Percentiles rank a stretch among this genome's conserved stretches.
These are phyloP conservation scores for Cuniculus paca DNA, from an alignment of 2,797 vertebrate genomes.

Conservation along the genomic window DNA sequence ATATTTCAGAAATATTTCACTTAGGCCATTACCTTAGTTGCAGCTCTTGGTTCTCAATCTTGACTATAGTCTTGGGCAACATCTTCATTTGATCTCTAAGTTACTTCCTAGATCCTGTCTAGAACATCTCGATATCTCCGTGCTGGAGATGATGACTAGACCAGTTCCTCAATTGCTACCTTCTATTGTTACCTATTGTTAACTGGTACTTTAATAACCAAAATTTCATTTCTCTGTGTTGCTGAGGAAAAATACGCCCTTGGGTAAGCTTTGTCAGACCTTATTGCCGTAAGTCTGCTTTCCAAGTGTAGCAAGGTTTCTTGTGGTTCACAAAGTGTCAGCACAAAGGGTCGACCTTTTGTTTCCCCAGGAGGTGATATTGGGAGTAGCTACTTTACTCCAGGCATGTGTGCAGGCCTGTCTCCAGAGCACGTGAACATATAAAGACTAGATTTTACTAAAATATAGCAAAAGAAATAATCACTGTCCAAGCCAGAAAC, in stretches of 20 bases:
- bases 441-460: neutral
- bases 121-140: neutral
- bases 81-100: neutral
- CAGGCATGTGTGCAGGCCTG: neutral
- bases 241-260: neutral
- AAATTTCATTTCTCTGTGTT: neutral
- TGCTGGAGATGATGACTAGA: neutral
- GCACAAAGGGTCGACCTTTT: neutral
- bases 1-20: neutral
- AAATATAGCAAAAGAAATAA: neutral
- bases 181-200: constrained; percentile 44
- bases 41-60: neutral
- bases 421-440: neutral
- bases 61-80: neutral
- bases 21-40: constrained; percentile 9
- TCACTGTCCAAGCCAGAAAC: neutral
- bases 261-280: neutral
- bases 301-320: neutral
- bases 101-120: neutral
- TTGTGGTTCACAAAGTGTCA: neutral
- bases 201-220: neutral
- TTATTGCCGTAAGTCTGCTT: neutral
- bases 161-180: neutral
- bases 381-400: neutral
- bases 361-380: neutral